These are phyloP conservation scores for Catharus bicknelli DNA, from an alignment of 2,113 vertebrate genomes.

Conservation along the genomic window DNA sequence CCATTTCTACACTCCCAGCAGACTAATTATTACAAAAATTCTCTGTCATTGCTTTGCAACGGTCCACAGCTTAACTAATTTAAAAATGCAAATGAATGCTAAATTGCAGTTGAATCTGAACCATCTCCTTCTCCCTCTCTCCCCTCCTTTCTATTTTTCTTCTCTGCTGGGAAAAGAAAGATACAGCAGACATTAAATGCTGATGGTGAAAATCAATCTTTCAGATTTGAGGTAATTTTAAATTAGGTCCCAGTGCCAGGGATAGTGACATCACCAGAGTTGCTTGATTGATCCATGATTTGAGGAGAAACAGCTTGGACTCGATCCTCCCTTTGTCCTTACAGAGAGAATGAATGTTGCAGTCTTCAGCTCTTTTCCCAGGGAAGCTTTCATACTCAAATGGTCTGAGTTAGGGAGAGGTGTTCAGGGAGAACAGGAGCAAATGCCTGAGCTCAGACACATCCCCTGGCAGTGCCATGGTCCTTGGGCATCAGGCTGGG, in stretches of 20 bases:
- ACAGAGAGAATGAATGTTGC: not conserved
- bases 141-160: not conserved
- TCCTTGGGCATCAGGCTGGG: not conserved
- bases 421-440: not conserved
- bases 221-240: conserved; percentile 47
- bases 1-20: conserved; percentile 42
- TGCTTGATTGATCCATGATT: conserved; percentile 34
- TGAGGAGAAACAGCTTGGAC: conserved; percentile 11
- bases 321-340: conserved; percentile 31
- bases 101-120: conserved; percentile 65
- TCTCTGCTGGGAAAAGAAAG: conserved; percentile 15
- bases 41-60: conserved; percentile 74
- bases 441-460: not conserved
- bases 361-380: not conserved
- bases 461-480: not conserved
- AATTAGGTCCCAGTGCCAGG: conserved; percentile 31
- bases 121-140: not conserved
- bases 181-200: conserved; percentile 36
- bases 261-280: conserved; percentile 45
- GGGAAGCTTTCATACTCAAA: not conserved
- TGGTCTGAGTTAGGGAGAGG: not conserved
- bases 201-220: conserved; percentile 59
- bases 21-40: conserved; percentile 75
- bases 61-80: conserved; percentile 76
- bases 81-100: conserved; percentile 80